phyloP scores from a whole-genome alignment of 2,888 invertebrate species.

The Drosophila pseudotakahashii region DNA sequence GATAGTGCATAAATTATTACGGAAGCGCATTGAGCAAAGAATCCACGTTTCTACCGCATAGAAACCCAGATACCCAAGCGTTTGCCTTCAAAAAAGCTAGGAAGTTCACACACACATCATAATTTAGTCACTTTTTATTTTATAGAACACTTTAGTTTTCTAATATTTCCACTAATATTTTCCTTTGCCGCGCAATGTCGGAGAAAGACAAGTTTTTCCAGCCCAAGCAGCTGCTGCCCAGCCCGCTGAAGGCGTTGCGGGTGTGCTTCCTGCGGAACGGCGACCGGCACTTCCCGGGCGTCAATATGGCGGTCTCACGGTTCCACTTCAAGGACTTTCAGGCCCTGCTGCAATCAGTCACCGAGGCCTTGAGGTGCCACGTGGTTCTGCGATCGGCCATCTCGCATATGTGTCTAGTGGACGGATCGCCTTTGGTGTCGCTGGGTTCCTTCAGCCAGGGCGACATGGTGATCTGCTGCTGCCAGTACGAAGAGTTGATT shows the following conservation, averaged over 20 bases:
- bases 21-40: conserved; percentile 46
- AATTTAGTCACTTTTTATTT: background rate
- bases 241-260: conserved; percentile 17
- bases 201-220: background rate
- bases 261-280: conserved; percentile 47
- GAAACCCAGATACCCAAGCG: conserved; percentile 30
- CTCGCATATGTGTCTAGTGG: conserved; percentile 12
- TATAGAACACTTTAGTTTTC: no score
- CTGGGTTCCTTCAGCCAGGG: background rate
- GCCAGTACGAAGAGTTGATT: background rate
- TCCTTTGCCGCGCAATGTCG: background rate
- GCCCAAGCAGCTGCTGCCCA: background rate
- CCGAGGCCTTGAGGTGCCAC: background rate
- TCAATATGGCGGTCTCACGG: conserved; percentile 3
- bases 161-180: background rate
- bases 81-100: background rate
- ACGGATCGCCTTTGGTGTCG: background rate
- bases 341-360: conserved; percentile 7
- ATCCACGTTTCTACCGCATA: conserved; percentile 33
- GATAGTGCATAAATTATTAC: conserved; percentile 62
- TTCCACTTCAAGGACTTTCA: background rate
- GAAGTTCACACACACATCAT: background rate
- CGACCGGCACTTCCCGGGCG: conserved; percentile 42
- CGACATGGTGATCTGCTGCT: conserved; percentile 7
- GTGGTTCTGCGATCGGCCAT: conserved; percentile 39